Conservation (phyloP, 2,113 vertebrate species). For the Microtus pennsylvanicus region DNA sequence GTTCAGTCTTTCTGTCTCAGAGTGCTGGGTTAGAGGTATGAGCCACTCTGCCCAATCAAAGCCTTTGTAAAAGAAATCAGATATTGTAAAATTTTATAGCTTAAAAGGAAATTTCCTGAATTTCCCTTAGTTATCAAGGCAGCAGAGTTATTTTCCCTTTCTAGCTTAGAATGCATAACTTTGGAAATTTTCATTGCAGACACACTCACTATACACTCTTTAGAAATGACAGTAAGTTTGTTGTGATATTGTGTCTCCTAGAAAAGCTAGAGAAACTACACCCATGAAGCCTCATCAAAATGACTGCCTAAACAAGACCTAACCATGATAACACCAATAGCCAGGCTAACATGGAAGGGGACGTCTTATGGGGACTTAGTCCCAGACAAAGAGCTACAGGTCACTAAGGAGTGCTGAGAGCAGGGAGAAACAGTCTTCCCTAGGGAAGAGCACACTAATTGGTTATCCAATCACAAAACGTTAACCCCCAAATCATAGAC, state of each 20-base stretch:
- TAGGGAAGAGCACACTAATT: background rate
- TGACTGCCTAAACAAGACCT: background rate
- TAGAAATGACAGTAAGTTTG: background rate
- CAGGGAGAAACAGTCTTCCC: background rate
- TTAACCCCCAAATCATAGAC: background rate
- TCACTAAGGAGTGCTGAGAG: background rate
- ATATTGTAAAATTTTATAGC: background rate
- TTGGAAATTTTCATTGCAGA: background rate
- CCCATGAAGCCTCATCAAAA: background rate
- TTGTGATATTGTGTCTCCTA: background rate
- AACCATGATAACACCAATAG: background rate
- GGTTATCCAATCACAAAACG: background rate
- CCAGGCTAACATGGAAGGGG: background rate
- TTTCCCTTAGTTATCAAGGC: background rate
- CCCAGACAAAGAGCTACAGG: background rate
- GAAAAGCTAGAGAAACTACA: background rate
- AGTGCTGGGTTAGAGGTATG: background rate
- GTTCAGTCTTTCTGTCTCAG: background rate
- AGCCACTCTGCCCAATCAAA: background rate
- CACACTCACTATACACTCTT: background rate
- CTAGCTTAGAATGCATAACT: constrained; percentile 3
- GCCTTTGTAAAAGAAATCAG: constrained; percentile 30
- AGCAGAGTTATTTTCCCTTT: background rate
- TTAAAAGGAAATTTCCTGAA: background rate
- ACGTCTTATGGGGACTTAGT: background rate